phyloP scores from a whole-genome alignment of 2,888 invertebrate genomes.

The Thalpophila matura region DNA sequence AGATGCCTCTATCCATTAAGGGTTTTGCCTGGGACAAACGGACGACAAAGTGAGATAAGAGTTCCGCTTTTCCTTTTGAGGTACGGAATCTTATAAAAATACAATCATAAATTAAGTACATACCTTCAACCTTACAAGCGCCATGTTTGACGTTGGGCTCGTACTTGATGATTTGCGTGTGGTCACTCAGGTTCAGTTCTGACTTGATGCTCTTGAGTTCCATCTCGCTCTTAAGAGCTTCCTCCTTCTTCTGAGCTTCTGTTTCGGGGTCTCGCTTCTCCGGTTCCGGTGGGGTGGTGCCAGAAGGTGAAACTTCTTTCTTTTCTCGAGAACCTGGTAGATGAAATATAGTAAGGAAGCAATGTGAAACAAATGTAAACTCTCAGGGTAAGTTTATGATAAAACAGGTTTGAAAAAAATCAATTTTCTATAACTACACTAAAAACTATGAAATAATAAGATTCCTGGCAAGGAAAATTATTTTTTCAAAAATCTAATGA shows the following conservation, averaged over 20 bases:
- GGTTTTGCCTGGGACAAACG: too few relatives aligned
- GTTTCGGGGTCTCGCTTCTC: slow-evolving; percentile 69
- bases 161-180: slow-evolving; percentile 89
- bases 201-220: slow-evolving; percentile 88
- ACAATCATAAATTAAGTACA: not conserved
- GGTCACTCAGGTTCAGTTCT: slow-evolving; percentile 86
- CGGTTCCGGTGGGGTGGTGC: slow-evolving; percentile 41
- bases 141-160: slow-evolving; percentile 87
- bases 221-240: slow-evolving; percentile 80
- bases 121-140: slow-evolving; percentile 87
- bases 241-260: slow-evolving; percentile 79
- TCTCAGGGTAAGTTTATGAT: too few relatives aligned
- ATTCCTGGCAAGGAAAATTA: too few relatives aligned
- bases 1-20: too few relatives aligned
- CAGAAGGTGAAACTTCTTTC: too few relatives aligned
- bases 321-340: slow-evolving; percentile 71
- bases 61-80: too few relatives aligned
- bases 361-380: not conserved
- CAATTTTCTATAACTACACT: too few relatives aligned
- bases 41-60: too few relatives aligned
- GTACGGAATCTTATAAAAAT: too few relatives aligned
- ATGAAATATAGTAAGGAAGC: not conserved
- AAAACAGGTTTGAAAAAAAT: too few relatives aligned
- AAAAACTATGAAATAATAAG: too few relatives aligned
- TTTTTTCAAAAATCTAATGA: too few relatives aligned